A percentile compares a stretch with the other conserved stretches of the same genome.
Conservation (phyloP, 2,113 vertebrate genomes). For the Limnothrissa miodon region DNA sequence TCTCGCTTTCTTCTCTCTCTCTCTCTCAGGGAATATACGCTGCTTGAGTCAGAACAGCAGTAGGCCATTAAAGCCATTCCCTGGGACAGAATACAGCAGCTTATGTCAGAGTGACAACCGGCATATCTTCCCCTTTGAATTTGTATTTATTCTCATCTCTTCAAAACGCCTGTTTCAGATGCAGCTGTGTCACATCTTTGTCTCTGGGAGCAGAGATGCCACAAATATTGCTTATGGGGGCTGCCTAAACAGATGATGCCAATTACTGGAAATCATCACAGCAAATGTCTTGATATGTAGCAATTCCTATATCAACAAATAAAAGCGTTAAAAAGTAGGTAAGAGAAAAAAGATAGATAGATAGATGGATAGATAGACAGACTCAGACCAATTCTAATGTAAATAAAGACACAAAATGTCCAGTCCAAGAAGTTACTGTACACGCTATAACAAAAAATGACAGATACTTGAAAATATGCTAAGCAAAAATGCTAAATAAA, state of each 20-base stretch:
- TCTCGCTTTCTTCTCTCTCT: not conserved
- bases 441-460: too few relatives aligned
- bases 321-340: too few relatives aligned
- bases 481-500: too few relatives aligned
- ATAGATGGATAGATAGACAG: too few relatives aligned
- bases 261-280: not conserved
- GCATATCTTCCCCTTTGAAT: not conserved
- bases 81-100: constrained; percentile 11
- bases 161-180: not conserved
- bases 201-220: not conserved
- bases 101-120: constrained; percentile 21
- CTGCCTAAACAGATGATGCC: not conserved
- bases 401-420: too few relatives aligned
- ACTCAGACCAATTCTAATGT: too few relatives aligned
- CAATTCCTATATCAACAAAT: too few relatives aligned
- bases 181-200: not conserved
- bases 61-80: constrained; percentile 35
- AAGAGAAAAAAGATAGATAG: too few relatives aligned
- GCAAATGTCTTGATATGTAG: not conserved
- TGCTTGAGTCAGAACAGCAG: constrained; percentile 23
- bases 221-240: not conserved
- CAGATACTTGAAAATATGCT: too few relatives aligned
- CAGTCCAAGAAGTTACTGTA: too few relatives aligned
- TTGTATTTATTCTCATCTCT: not conserved
- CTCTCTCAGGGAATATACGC: not conserved